These are phyloP conservation scores for Poeciliopsis prolifica DNA, from an alignment of 2,113 vertebrate species.

Conservation along the genomic window DNA sequence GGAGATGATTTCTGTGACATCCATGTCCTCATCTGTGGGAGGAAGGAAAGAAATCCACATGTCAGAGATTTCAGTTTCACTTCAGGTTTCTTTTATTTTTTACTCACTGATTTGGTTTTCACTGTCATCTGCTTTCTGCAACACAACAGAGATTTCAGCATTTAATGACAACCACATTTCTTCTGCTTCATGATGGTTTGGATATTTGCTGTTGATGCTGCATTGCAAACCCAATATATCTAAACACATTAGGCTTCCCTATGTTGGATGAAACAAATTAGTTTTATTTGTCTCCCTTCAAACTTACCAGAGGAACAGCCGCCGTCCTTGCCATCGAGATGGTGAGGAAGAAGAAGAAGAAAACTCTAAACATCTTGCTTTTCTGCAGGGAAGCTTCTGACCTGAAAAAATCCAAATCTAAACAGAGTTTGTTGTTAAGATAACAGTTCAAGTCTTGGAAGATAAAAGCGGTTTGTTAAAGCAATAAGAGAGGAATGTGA, in stretches of 20 bases:
- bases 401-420: neutral
- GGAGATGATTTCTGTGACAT: neutral
- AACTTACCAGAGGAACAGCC: conserved; percentile 2
- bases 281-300: neutral
- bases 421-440: neutral
- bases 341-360: neutral
- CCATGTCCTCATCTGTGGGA: neutral
- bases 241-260: too few relatives aligned
- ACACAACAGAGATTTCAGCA: neutral
- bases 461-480: neutral
- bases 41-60: neutral
- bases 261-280: too few relatives aligned
- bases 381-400: neutral
- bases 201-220: too few relatives aligned
- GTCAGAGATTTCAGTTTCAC: neutral
- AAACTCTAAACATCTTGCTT: neutral
- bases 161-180: neutral
- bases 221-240: too few relatives aligned
- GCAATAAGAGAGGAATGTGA: neutral
- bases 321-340: neutral
- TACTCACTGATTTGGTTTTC: neutral
- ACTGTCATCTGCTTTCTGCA: neutral
- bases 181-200: too few relatives aligned
- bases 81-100: neutral
- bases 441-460: neutral